Conservation (phyloP, 2,113 vertebrate genomes). For the Brevimyrus niger region DNA sequence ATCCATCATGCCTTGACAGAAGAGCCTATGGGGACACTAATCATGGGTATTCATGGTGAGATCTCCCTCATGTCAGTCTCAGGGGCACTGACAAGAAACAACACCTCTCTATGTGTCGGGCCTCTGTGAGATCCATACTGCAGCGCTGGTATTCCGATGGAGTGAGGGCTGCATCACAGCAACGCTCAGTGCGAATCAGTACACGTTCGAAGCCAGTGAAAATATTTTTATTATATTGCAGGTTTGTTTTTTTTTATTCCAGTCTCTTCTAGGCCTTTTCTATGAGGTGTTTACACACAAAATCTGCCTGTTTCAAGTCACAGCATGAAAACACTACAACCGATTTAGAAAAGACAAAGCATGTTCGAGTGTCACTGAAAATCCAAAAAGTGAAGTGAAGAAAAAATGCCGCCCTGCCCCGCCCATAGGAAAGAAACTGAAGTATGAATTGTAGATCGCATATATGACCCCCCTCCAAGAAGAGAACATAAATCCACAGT, state of each 20-base stretch:
- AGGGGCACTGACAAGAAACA: not conserved
- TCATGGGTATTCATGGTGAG: not conserved
- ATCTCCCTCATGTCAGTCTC: not conserved
- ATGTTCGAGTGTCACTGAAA: not conserved
- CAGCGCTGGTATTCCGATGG: not conserved
- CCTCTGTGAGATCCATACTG: not conserved
- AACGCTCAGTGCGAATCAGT: not conserved
- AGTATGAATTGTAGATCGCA: not conserved
- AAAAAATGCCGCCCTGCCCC: not conserved
- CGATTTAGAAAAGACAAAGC: not conserved
- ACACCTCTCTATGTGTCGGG: not conserved
- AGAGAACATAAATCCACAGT: conserved; percentile 21
- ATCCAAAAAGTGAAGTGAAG: not conserved
- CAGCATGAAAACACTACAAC: not conserved
- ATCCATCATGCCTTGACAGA: conserved; percentile 25
- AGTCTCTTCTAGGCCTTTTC: not conserved
- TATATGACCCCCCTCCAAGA: not conserved
- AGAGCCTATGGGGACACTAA: conserved; percentile 20
- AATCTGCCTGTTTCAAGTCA: conserved; percentile 31
- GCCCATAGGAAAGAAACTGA: not conserved
- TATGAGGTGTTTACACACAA: conserved; percentile 18
- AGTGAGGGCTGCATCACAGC: not conserved
- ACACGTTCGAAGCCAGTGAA: not conserved
- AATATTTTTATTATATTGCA: not conserved
- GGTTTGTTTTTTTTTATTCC: not conserved